These are phyloP conservation scores for Neria commutata DNA, from an alignment of 2,888 invertebrate genomes.

Conservation along the genomic window DNA sequence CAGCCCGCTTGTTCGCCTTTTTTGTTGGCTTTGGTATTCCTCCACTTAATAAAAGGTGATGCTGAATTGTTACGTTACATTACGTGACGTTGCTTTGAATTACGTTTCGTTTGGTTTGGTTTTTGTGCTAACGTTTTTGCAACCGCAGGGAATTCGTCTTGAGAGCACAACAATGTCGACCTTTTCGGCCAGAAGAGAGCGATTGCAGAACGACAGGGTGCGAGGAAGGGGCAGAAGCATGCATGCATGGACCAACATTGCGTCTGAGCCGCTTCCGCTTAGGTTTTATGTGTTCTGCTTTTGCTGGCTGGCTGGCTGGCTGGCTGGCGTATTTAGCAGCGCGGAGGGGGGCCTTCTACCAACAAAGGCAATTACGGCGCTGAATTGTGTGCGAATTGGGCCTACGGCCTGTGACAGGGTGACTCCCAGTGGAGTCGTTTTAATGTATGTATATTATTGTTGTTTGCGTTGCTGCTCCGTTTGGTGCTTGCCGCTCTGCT, in stretches of 20 bases:
- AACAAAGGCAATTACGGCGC: constrained; percentile 3
- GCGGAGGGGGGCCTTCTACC: background rate
- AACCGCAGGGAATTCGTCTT: background rate
- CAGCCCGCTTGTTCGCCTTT: too few species aligned
- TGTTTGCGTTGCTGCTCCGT: background rate
- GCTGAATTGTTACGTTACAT: constrained; percentile 2
- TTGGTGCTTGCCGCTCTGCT: background rate
- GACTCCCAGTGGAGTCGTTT: background rate
- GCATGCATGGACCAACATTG: too few species aligned
- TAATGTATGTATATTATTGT: background rate
- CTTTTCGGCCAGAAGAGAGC: background rate
- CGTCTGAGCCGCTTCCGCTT: too few species aligned
- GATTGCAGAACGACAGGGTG: too few species aligned
- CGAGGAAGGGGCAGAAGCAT: too few species aligned
- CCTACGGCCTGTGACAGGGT: background rate
- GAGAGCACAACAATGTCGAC: background rate
- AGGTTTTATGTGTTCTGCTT: background rate
- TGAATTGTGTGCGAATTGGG: constrained; percentile 6
- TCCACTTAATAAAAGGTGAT: constrained; percentile 6
- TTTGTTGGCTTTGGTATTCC: constrained; percentile 1
- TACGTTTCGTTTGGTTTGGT: background rate
- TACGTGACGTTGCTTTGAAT: background rate
- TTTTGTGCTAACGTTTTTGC: background rate
- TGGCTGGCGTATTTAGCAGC: constrained; percentile 1
- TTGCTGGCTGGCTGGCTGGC: background rate